Evolutionary conservation across 2,113 vertebrate genomes (phyloP).

Genomic region (Brachirus orientalis): DNA sequence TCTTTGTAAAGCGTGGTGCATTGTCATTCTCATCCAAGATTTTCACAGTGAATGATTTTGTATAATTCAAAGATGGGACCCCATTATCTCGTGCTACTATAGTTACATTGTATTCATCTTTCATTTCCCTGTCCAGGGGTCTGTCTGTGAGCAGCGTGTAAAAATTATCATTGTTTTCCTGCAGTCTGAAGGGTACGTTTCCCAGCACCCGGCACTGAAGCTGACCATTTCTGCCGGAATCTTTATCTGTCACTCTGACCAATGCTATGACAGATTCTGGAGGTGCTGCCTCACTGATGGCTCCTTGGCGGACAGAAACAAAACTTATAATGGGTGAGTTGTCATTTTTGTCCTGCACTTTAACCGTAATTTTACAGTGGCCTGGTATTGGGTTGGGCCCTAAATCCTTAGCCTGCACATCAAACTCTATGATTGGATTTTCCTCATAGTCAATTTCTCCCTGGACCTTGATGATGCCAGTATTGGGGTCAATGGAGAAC

Average conservation of each 20-base stretch:
- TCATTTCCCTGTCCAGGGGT: constrained; percentile 92
- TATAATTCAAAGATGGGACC: constrained; percentile 93
- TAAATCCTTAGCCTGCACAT: constrained; percentile 96
- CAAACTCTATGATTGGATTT: constrained; percentile 94
- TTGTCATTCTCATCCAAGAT: constrained; percentile 98
- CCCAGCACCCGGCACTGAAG: constrained; percentile 95
- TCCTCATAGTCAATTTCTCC: constrained; percentile 98
- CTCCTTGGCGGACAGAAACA: constrained; percentile 96
- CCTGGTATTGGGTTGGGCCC: constrained; percentile 98
- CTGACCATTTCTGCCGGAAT: constrained; percentile 95
- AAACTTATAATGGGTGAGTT: constrained; percentile 96
- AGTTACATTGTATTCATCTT: constrained; percentile 97
- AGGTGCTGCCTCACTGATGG: constrained; percentile 94
- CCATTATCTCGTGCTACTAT: constrained; percentile 96
- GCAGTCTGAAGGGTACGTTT: constrained; percentile 91
- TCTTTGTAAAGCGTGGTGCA: constrained; percentile 94
- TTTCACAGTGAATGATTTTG: constrained; percentile 94
- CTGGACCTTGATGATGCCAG: constrained; percentile 93
- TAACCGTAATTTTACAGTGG: constrained; percentile 96
- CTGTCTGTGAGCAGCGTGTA: constrained; percentile 96
- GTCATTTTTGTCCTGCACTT: constrained; percentile 96
- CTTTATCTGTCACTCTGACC: constrained; percentile 95
- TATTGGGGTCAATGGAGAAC: constrained; percentile 95
- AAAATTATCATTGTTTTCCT: constrained; percentile 98
- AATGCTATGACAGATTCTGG: constrained; percentile 96